phyloP scores from a whole-genome alignment of 2,797 vertebrate genomes.

The Ciconia nigra region DNA sequence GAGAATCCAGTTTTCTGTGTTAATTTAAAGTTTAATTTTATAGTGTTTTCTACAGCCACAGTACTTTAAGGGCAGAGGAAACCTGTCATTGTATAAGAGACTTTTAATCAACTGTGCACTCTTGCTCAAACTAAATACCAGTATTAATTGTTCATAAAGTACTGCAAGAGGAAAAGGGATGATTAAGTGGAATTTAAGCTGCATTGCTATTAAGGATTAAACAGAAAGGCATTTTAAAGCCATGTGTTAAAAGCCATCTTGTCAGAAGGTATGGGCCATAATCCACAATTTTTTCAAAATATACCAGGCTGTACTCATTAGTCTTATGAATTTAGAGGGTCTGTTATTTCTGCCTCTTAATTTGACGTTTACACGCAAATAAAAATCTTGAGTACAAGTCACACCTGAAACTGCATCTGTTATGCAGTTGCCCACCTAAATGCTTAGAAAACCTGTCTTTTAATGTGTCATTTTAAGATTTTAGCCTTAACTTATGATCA shows the following conservation, averaged over 20 bases:
- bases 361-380: not conserved
- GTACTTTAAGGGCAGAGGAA: not conserved
- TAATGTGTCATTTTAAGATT: not conserved
- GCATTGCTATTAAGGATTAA: constrained; percentile 29
- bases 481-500: not conserved
- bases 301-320: not conserved
- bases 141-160: constrained; percentile 43
- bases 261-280: not conserved
- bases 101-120: constrained; percentile 23
- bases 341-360: not conserved
- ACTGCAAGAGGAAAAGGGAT: constrained; percentile 25
- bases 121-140: constrained; percentile 3
- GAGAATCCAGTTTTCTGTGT: not conserved
- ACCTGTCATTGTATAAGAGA: not conserved
- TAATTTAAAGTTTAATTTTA: constrained; percentile 17
- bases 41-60: not conserved
- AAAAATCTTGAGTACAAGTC: not conserved
- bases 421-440: not conserved
- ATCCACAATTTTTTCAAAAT: not conserved
- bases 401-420: not conserved
- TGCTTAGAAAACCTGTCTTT: not conserved
- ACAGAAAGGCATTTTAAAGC: not conserved
- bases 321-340: not conserved
- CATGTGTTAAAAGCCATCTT: not conserved
- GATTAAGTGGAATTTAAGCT: constrained; percentile 40